Base-by-base conservation (phyloP, 2,797 vertebrate genomes). In the Heliangelus exortis region DNA sequence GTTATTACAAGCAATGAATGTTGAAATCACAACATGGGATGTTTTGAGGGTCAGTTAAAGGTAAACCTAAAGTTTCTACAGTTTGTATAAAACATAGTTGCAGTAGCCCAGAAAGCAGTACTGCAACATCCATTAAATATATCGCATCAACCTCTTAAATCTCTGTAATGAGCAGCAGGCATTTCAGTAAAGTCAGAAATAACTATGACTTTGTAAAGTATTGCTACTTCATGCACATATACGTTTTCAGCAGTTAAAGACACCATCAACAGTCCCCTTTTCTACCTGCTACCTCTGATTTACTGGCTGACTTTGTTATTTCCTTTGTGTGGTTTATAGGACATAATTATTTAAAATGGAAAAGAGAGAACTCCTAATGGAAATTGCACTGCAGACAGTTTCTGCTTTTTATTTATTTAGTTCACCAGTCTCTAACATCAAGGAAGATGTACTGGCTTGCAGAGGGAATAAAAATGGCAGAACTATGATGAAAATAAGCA, bases 261-360 rank as follows among this genome's bases (percentile, higher is more conserved):
- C 65, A 92, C 68, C 77, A 63, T 91, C 91, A 91, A 73, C 77
- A 79, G 80, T 61, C 57, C 33, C 68, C 78, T 96, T 85, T 84
- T 79, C 83, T 90, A 28, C 77, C 86, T 67, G 61, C 48, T 91
- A 47, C 77, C 45, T 63, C 83, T 96, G 94, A 93, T 96, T 94
- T 96, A 90, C 69, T 82, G 85, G 74, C 84, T 87, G 85, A 92
- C 86, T 93, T 91, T 82, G 83, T 96, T 88, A 81, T 84, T 96
- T 87, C 79, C 83, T 93, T 95, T 84, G 59, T 95, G 85, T 2
- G 33, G 74, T 68, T 95, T 76, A 88, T 73, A 84, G 77, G 74
- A 87, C 66, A 43, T 94, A 91, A 91, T 94, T 88, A 79, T 79
- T 92, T 88, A 61, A 90, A 93, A 69, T 4, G 36, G 89, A 93